Percentiles rank a stretch among this genome's conserved stretches.
Evolutionary conservation across 2,113 vertebrate genomes (phyloP).

Genomic region (Alces alces): DNA sequence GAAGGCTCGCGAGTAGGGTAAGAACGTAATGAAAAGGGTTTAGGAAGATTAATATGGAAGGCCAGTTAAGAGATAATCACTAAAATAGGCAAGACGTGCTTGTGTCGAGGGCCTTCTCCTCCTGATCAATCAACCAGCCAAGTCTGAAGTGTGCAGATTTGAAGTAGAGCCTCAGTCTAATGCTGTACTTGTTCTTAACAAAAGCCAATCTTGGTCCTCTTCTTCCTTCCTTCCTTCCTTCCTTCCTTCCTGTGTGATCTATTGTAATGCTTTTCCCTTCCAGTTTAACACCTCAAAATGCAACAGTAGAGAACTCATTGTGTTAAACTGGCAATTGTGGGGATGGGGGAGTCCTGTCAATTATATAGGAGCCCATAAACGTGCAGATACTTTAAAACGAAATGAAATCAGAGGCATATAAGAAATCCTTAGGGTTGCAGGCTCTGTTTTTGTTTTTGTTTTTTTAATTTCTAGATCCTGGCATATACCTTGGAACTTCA

Average conservation of each 20-base stretch:
- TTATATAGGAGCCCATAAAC: neutral
- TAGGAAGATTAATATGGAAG: constrained; percentile 39
- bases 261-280: neutral
- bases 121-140: neutral
- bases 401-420: neutral
- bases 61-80: neutral
- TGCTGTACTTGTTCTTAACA: neutral
- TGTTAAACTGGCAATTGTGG: neutral
- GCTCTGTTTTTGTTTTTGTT: neutral
- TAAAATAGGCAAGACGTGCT: neutral
- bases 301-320: neutral
- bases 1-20: neutral
- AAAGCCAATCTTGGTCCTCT: neutral
- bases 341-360: too few relatives aligned
- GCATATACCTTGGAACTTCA: neutral
- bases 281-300: neutral
- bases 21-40: constrained; percentile 41
- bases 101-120: neutral
- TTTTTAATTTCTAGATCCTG: neutral
- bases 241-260: neutral
- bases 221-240: neutral
- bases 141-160: neutral
- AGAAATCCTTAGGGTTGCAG: neutral
- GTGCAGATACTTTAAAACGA: neutral
- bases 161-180: neutral